Evolutionary conservation across 2,113 vertebrate genomes (phyloP), one percentile per base, ranked within the genome.

Genomic region (Semicossyphus pulcher): DNA sequence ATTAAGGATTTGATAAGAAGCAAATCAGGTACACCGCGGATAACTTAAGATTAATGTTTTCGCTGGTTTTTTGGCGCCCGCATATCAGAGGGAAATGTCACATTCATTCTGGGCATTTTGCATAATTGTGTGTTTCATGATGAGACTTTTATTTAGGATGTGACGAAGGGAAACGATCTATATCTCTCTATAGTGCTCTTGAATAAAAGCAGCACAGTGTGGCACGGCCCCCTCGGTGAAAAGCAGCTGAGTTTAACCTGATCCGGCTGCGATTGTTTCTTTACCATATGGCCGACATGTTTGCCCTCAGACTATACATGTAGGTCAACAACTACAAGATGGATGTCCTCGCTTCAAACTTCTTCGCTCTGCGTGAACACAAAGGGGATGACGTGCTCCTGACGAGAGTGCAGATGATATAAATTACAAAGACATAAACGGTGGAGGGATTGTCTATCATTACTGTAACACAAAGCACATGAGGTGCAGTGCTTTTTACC

Each of bases 1-100:
- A 93, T 94, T 94, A 94, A 86, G 90, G 83, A 89, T 91, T 92
- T 92, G 92, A 94, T 94, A 93, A 92, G 92, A 93, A 90, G 87
- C 91, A 93, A 93, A 93, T 92, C 91, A 93, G 92, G 92, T 91
- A 92, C 91, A 90, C 85, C 70, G 77, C 15, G 76, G 84, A 92
- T 88, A 87, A 91, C 83, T 92, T 88, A 88, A 91, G 90, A 93
- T 92, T 79, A 91, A 93, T 92, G 91, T 36, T 87, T 86, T 78
- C 69, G 48, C 56, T 48, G 54, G 62, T 65, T 87, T 84, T 78
- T 63, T 28, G 56, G 12, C 45, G 3, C 59, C 20, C 15, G 9
- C 41, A 39, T 42, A 36, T 65, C 59, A 37, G 76, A 56, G 72
- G 12, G 18, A 59, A 76, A 83, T 52, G 69, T 84, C 85, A 78